Base-by-base conservation (phyloP, 1,140 invertebrate species). In the Tetragonula clypearis region DNA sequence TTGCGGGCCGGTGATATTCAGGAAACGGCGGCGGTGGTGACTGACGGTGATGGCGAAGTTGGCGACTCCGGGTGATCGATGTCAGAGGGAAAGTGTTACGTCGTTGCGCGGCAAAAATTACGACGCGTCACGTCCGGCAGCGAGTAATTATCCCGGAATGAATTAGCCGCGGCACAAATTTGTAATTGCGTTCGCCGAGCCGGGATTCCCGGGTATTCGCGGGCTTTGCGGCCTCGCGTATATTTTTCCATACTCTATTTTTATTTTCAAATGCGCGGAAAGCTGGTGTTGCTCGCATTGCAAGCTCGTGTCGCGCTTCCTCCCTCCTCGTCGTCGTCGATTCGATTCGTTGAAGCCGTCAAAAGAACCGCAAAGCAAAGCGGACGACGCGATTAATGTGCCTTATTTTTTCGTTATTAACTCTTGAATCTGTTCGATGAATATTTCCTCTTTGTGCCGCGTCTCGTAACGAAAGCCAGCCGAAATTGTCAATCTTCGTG, bases 121-220 rank as follows among this genome's bases (percentile, higher is more conserved):
- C 49, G 53, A 12, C 78, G 23, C 78, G 66, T 68, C 49, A 21
- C 62, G 53, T 68, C 73, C 62, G 53, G 12, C 74, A 1, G 19
- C 65, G 65, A 78, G 55, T 78, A 69, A 84, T 84, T 78, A 83
- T 26, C 55, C 19, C 15, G 53, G 15, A 66, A 78, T 35, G 60
- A 65, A 53, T 78, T 66, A 65, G 30, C 21, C 76, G 12, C 35
- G 74, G 74, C 23, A 49, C 5, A 30, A 83, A 83, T 69, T 77
- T 19, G 62, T 78, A 83, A 83, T 83, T 77, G 35, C 82, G 30
- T 58, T 68, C 3, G 62, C 30, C 17, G 30, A 2, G 5, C 66
- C 26, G 41, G 49, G 14, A 49, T 23, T 11, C 15, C 41, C 41
- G 41, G 23, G 49, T 30, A n/a, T 56, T 41, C 53, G 14, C 72